Base-by-base conservation (phyloP, 2,888 invertebrate species). In the Bibio marci region DNA sequence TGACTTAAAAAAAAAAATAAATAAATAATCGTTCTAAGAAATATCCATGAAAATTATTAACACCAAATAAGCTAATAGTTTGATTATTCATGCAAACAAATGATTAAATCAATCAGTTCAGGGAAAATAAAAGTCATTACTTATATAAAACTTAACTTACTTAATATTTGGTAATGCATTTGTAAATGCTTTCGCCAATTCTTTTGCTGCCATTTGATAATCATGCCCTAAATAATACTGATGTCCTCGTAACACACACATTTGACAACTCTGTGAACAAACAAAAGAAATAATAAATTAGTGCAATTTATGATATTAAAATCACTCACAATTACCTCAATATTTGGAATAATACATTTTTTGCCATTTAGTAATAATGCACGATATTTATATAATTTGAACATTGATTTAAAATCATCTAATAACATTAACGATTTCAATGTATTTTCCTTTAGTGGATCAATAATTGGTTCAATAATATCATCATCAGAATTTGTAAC, bases 161-260 rank as follows among this genome's bases (percentile, higher is more conserved):
- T 48, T 47, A 19, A 51, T 49, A 22, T 49, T 28, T 38, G 48
- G 46, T 3, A 44, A 35, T 28, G 44, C 45, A 33, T 41, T 37
- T n/a, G 47, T 32, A 34, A 48, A 48, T 18, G 47, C 46, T 38
- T 56, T 59, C 37, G 57, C 54, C 13, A 62, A 41, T 43, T 62
- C 59, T 42, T 62, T 62, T 14, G 63, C 57, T 3, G 62, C 59
- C 61, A 62, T 62, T 48, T 62, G 62, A 42, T 60, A 62, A 44
- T 62, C 62, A 44, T 61, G 60, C 52, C 59, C 58, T 10, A 61
- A 50, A 44, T 60, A 63, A 47, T 58, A 61, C 44, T 62, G 60
- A 48, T 59, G 62, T 1, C 59, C 62, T 41, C 59, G 59, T 2
- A 63, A 44, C 4, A 59, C 53, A 8, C 58, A 50, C 41, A 55